Conservation (phyloP, 2,888 invertebrate species). For the Bellardia bayeri region DNA sequence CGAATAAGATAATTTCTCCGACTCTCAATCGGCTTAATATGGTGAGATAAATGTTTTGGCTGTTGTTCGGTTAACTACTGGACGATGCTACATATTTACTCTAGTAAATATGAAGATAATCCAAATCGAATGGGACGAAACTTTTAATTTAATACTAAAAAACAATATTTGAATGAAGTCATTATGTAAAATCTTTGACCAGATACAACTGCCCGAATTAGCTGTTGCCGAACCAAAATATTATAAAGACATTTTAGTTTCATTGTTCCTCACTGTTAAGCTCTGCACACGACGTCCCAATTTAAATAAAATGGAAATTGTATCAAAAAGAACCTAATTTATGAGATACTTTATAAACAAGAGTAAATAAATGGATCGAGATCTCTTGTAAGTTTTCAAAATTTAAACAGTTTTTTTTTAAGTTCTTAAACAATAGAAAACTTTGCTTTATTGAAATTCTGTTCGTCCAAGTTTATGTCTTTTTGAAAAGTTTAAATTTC, state of each 20-base stretch:
- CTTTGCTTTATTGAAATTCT: no score
- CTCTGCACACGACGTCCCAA: background rate
- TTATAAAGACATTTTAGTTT: background rate
- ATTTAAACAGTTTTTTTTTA: background rate
- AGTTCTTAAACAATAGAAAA: background rate
- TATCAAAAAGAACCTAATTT: background rate
- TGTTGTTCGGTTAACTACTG: no score
- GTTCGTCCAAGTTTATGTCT: background rate
- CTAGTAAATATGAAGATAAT: no score
- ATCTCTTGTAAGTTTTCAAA: background rate
- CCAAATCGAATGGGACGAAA: no score
- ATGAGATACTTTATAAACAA: background rate
- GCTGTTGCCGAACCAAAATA: background rate
- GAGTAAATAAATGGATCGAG: background rate
- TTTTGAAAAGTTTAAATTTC: background rate
- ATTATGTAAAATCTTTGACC: background rate
- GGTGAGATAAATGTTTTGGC: no score
- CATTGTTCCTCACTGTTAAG: background rate
- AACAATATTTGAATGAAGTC: background rate
- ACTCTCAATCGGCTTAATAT: no score
- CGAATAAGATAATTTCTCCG: no score
- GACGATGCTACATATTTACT: no score
- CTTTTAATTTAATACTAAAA: background rate
- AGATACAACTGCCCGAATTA: background rate
- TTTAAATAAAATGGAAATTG: slow-evolving; percentile 6